Conservation (phyloP, 2,113 vertebrate species). For the Arizona elegans region DNA sequence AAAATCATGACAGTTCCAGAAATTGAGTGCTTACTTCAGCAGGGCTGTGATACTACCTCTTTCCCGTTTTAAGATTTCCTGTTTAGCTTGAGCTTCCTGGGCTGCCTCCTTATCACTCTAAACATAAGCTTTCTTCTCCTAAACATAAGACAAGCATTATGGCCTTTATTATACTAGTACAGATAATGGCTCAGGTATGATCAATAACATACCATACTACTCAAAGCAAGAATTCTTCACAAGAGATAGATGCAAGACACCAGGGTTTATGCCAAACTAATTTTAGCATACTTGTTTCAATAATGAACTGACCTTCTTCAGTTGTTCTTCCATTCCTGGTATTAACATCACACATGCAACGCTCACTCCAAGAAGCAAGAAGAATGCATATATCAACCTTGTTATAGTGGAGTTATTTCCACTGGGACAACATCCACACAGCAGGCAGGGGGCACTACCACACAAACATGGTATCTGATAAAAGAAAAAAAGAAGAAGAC, state of each 20-base stretch:
- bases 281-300: background rate
- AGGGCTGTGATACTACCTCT: background rate
- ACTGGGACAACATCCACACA: constrained; percentile 95
- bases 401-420: constrained; percentile 97
- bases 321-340: constrained; percentile 95
- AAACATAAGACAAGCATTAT: background rate
- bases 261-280: background rate
- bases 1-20: background rate
- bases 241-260: background rate
- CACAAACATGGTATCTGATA: constrained; percentile 91
- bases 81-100: background rate
- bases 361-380: constrained; percentile 88
- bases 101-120: background rate
- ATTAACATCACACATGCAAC: constrained; percentile 93
- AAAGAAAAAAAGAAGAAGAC: constrained; percentile 14
- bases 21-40: background rate
- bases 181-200: background rate
- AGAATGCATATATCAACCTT: constrained; percentile 90
- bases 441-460: constrained; percentile 92
- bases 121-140: background rate
- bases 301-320: constrained; percentile 86
- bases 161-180: background rate
- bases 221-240: background rate
- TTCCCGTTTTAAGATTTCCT: background rate
- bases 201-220: background rate